Evolutionary conservation across 2,113 vertebrate species (phyloP), one percentile per base, ranked within the genome.

Genomic region (Addax nasomaculatus): DNA sequence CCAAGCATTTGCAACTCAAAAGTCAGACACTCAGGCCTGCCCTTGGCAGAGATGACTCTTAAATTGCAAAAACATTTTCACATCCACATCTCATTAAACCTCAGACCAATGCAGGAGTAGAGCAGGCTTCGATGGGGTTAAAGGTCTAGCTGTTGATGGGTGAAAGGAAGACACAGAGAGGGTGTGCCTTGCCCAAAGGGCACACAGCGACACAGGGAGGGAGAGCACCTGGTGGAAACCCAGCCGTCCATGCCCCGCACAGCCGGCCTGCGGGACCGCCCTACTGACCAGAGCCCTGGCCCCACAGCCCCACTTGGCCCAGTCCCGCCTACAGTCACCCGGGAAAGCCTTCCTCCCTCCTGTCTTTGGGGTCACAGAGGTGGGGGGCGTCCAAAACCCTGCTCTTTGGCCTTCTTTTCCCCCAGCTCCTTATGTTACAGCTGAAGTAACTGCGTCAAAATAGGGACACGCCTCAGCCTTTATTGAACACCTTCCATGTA

Each of bases 231-330:
- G 85, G 8, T 2, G 10, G 17, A 36, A 51, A 29, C 53, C 49
- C 49, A 60, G 80, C 27, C 51, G 2, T 30, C n/a, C 6, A 4
- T 0, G 2, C 36, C n/a, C 53, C 0, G 7, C 17, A 21, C 17
- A 78, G 47, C 39, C 0, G 6, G 81, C 27, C 57, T 25, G 27
- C 64, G 5, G 49, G 36, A 39, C 33, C 14, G 1, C 49, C 43
- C 14, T 49, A 29, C 17, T 3, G 55, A 58, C 43, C 30, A 3
- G 39, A 80, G 39, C 57, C 27, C 64, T 39, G 15, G 8, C 6
- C 21, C 58, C 83, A 51, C 36, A 4, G 7, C 19, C n/a, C 2
- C 6, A 9, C 83, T 49, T 14, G 14, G 5, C 73, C 53, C 6
- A n/a, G 67, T 81, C 45, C 57, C 16, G 51, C 70, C 27, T 3